Conservation (phyloP, 2,888 invertebrate genomes). For the Archips xylosteana region DNA sequence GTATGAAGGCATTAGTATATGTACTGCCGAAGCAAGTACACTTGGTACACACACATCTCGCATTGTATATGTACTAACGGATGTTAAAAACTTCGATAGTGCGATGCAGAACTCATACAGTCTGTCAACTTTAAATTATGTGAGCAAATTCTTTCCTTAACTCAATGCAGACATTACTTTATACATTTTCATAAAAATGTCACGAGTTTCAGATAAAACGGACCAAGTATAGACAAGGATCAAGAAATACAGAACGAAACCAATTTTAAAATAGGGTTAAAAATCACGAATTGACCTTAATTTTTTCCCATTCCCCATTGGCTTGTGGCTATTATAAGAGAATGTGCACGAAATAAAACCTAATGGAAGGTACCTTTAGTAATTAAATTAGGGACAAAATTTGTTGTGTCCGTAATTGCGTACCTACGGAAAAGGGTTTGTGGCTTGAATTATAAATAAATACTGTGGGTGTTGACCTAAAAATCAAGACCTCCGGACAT, state of each 20-base stretch:
- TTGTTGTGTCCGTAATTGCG: constrained; percentile 34
- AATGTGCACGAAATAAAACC: constrained; percentile 41
- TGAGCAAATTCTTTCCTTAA: not conserved
- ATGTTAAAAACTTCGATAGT: no score
- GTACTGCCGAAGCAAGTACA: no score
- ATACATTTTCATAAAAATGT: not conserved
- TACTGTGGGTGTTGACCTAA: constrained; percentile 8
- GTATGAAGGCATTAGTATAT: no score
- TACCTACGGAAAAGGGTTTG: constrained; percentile 27
- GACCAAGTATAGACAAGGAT: not conserved
- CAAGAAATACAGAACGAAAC: constrained; percentile 9
- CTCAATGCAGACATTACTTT: not conserved
- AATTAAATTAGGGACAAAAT: constrained; percentile 55
- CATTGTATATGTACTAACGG: no score
- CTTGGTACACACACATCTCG: no score
- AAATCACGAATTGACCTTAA: constrained; percentile 12
- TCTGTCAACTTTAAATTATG: not conserved
- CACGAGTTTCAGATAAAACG: not conserved
- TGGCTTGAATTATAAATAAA: constrained; percentile 14
- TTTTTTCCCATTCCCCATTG: constrained; percentile 23
- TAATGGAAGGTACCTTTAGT: constrained; percentile 49
- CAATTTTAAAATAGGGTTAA: constrained; percentile 18
- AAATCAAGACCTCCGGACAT: not conserved
- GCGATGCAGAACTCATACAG: no score
- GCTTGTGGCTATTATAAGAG: constrained; percentile 35